Conservation (phyloP, 2,888 invertebrate genomes). For the Caenorhabditis panamensis region DNA sequence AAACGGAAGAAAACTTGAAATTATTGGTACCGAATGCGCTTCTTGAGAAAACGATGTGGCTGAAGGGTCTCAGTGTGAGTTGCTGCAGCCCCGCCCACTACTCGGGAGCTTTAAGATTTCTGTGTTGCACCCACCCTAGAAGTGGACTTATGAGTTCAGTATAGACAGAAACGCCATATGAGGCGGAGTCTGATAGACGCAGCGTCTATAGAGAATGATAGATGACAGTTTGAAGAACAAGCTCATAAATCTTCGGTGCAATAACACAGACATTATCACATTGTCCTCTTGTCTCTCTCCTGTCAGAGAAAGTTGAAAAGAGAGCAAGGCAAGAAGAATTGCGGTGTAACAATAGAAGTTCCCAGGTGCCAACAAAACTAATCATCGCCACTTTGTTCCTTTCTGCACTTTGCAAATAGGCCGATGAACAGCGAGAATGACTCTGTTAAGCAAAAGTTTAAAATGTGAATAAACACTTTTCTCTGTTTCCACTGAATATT, state of each 20-base stretch:
- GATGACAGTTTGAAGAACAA: conserved; percentile 8
- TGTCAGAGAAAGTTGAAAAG: conserved; percentile 12
- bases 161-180: no score
- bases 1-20: not conserved
- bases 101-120: conserved; percentile 5
- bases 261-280: conserved; percentile 58
- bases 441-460: no score
- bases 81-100: conserved; percentile 4
- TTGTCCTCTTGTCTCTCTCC: conserved; percentile 7
- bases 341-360: conserved; percentile 14
- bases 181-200: not conserved
- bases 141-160: no score
- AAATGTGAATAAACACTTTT: no score
- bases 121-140: not conserved
- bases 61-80: conserved; percentile 9
- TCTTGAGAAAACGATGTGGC: conserved; percentile 12
- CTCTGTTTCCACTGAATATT: not conserved
- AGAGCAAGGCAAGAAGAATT: not conserved
- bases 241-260: conserved; percentile 51
- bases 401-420: not conserved
- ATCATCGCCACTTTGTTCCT: not conserved
- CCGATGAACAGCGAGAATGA: no score
- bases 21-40: conserved; percentile 8
- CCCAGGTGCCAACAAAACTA: conserved; percentile 13
- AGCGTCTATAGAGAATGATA: conserved; percentile 1